Conservation (phyloP, 2,888 invertebrate species). For the Agapostemon virescens region DNA sequence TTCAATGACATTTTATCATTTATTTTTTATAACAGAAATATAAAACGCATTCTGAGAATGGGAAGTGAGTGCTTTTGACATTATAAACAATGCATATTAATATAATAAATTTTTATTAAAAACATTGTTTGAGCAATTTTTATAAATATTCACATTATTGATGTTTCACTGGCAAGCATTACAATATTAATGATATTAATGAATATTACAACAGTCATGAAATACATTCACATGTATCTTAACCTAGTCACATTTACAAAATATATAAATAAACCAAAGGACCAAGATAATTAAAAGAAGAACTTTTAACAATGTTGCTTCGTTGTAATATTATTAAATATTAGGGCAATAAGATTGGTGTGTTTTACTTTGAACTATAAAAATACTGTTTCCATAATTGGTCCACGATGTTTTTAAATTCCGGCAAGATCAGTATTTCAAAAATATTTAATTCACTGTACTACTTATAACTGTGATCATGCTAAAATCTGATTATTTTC, state of each 20-base stretch:
- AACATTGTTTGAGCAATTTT: conserved; percentile 73
- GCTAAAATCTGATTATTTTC: not conserved
- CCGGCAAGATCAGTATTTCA: conserved; percentile 48
- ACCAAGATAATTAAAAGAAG: conserved; percentile 23
- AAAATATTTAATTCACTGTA: conserved; percentile 7
- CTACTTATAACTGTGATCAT: conserved; percentile 26
- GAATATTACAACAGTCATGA: conserved; percentile 23
- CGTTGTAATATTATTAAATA: conserved; percentile 5
- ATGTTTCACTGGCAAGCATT: conserved; percentile 63
- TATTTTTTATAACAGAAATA: not conserved
- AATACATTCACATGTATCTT: not conserved
- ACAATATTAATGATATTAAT: conserved; percentile 26
- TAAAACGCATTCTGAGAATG: not conserved
- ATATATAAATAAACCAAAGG: conserved; percentile 23
- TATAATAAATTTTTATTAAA: conserved; percentile 48
- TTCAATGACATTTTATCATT: not conserved
- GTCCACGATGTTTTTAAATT: conserved; percentile 17
- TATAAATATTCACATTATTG: conserved; percentile 58
- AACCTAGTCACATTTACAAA: conserved; percentile 19
- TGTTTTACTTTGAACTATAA: conserved; percentile 13
- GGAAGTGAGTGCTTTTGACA: too few relatives aligned
- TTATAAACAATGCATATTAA: not conserved
- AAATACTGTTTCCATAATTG: conserved; percentile 49
- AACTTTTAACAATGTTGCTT: not conserved
- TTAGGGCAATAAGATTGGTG: not conserved